phyloP scores from a whole-genome alignment of 2,797 vertebrate genomes.

The Dendrocincla fuliginosa region DNA sequence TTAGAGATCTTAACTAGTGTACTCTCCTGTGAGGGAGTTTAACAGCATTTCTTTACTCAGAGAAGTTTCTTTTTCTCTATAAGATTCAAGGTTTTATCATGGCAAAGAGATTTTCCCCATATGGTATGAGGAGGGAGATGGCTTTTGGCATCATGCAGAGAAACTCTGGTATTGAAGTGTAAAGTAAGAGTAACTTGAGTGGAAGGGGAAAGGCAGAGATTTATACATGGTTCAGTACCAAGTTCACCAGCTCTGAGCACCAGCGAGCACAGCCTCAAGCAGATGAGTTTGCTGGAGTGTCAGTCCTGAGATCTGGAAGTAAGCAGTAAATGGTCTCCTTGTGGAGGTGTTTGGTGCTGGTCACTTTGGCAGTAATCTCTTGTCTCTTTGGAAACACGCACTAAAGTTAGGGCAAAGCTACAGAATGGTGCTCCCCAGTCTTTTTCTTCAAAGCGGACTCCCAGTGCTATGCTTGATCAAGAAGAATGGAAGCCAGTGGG shows the following conservation, averaged over 20 bases:
- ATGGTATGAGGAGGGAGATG: background rate
- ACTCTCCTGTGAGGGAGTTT: background rate
- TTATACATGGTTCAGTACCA: background rate
- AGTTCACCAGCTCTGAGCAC: background rate
- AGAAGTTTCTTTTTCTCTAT: background rate
- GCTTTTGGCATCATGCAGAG: background rate
- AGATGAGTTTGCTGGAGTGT: background rate
- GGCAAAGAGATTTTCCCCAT: background rate
- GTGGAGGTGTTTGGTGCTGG: background rate
- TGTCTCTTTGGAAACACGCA: background rate
- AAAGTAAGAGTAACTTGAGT: background rate
- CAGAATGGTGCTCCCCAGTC: background rate
- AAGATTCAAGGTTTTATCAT: background rate
- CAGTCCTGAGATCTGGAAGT: background rate
- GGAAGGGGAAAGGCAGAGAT: conserved; percentile 4
- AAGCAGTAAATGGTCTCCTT: background rate
- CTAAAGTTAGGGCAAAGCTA: background rate
- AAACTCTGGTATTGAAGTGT: background rate
- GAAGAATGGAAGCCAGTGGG: background rate
- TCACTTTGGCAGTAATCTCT: background rate
- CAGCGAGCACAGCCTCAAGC: background rate
- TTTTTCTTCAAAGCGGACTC: background rate
- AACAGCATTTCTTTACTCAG: background rate
- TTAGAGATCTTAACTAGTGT: conserved; percentile 1
- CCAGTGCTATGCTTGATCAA: background rate